A percentile compares a stretch with the other conserved stretches of the same genome.
phyloP scores from a whole-genome alignment of 1,140 invertebrate species.

The Zaprionus camerounensis region DNA sequence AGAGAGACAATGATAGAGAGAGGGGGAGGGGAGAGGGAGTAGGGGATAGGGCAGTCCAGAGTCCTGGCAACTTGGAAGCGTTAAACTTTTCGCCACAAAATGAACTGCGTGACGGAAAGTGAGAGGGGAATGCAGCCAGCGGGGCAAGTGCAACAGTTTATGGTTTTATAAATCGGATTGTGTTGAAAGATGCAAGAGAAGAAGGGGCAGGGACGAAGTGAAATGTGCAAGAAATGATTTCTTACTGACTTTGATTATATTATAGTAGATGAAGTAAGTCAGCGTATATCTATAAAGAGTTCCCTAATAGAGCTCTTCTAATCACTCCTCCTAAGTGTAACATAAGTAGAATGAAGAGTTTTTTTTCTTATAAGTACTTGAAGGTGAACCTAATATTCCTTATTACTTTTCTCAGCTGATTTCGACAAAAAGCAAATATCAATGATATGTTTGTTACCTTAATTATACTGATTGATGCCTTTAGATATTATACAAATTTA shows the following conservation, averaged over 20 bases:
- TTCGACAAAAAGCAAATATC: too few species aligned
- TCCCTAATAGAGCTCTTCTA: too few species aligned
- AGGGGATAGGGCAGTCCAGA: neutral
- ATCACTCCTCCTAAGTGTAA: too few species aligned
- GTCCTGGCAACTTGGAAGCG: conserved; percentile 1
- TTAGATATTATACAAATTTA: too few species aligned
- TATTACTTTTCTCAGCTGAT: too few species aligned
- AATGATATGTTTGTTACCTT: too few species aligned
- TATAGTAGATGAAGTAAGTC: neutral
- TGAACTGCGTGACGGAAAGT: conserved; percentile 29
- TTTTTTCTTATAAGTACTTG: too few species aligned
- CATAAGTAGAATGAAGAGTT: too few species aligned
- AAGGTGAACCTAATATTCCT: too few species aligned
- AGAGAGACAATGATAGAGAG: neutral
- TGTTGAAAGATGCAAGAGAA: neutral
- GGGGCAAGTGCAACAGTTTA: conserved; percentile 7
- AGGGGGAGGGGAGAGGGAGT: neutral
- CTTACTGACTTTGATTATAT: neutral
- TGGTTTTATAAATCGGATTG: conserved; percentile 4
- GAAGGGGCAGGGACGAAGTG: neutral
- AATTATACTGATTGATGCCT: too few species aligned
- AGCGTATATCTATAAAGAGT: neutral
- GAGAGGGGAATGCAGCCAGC: neutral
- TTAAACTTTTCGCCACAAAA: conserved; percentile 44
- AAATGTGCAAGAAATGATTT: neutral